These are phyloP conservation scores for Falco naumanni DNA, from an alignment of 2,797 vertebrate genomes.

Conservation along the genomic window DNA sequence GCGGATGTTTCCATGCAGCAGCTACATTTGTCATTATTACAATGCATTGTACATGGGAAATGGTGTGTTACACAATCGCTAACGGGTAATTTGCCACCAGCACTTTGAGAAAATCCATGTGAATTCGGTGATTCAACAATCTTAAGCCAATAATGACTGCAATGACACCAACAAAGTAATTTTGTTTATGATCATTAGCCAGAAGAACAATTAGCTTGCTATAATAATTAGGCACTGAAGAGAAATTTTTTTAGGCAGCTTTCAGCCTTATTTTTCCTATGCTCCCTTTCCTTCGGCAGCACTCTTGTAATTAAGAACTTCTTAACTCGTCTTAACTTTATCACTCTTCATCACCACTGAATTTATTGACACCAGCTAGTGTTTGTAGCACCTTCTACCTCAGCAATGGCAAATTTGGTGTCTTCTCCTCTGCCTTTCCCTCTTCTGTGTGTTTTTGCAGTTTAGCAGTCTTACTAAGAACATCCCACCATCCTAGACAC, in stretches of 20 bases:
- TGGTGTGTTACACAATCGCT: not conserved
- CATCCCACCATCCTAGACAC: not conserved
- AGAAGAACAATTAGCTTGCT: constrained; percentile 23
- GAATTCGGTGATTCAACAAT: not conserved
- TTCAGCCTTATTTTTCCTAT: constrained; percentile 5
- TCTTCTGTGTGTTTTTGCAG: not conserved
- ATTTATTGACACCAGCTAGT: not conserved
- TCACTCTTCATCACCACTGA: not conserved
- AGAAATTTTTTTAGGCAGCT: not conserved
- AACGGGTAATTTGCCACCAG: not conserved
- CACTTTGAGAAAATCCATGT: not conserved
- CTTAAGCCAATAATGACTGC: not conserved
- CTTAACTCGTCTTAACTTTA: constrained; percentile 9
- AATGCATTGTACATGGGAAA: not conserved
- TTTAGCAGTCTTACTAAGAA: not conserved
- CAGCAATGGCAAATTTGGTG: not conserved
- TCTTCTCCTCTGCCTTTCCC: not conserved
- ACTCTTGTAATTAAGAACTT: not conserved
- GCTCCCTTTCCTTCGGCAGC: not conserved
- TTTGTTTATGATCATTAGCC: not conserved
- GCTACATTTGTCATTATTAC: not conserved
- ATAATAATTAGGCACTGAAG: constrained; percentile 17
- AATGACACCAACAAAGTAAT: not conserved
- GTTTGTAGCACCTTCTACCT: not conserved
- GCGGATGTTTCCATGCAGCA: not conserved